These are phyloP conservation scores for Drosophila busckii DNA, from an alignment of 1,140 invertebrate genomes.

Conservation along the genomic window DNA sequence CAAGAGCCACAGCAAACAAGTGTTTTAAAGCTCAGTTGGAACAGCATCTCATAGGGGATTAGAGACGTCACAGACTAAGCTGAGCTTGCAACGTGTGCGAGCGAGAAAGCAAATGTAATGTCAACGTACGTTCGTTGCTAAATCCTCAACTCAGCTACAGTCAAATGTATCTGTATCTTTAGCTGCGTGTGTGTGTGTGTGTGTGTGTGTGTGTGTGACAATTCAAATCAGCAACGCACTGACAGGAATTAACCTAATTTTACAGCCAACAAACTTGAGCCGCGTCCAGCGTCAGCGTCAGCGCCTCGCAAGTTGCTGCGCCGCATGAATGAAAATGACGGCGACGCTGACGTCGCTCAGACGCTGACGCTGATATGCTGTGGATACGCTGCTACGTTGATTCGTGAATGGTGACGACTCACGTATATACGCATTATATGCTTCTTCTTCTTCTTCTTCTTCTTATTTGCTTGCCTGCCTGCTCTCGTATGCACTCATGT, in stretches of 20 bases:
- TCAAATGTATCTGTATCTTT: background rate
- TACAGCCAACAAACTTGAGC: conserved; percentile 53
- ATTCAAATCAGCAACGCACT: conserved; percentile 63
- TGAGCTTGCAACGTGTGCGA: no score
- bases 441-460: no score
- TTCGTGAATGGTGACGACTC: conserved; percentile 17
- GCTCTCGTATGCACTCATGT: conserved; percentile 69
- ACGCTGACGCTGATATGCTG: conserved; percentile 10
- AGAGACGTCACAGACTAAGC: no score
- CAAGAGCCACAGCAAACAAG: no score
- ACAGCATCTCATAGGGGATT: no score
- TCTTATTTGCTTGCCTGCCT: conserved; percentile 19
- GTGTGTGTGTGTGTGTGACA: conserved; percentile 30
- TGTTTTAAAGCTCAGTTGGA: no score
- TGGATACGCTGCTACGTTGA: no score
- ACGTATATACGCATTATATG: no score
- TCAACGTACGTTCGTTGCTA: no score
- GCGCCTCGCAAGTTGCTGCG: background rate
- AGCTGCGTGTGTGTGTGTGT: background rate
- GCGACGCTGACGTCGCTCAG: background rate
- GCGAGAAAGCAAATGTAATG: no score
- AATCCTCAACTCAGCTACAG: no score
- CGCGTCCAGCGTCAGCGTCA: conserved; percentile 7
- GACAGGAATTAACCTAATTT: conserved; percentile 78
- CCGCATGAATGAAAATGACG: conserved; percentile 39